These are phyloP conservation scores for Pedionomus torquatus DNA, from an alignment of 2,113 vertebrate genomes.

Conservation along the genomic window DNA sequence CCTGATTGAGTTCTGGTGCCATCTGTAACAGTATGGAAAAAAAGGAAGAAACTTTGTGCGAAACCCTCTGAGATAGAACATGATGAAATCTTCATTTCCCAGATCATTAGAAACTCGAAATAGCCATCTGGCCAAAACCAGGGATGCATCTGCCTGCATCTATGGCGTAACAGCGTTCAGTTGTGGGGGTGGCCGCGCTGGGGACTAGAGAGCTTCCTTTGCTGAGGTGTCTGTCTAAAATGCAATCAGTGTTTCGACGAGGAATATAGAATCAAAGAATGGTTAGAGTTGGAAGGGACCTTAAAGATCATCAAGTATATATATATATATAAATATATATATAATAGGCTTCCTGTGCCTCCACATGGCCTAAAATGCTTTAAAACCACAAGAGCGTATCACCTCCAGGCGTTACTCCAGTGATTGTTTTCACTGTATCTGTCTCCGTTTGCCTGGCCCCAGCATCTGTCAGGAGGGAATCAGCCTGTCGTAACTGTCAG, in stretches of 20 bases:
- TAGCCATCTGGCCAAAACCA: constrained; percentile 43
- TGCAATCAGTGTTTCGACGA: rapidly evolving
- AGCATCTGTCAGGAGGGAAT: background rate
- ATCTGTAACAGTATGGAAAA: background rate
- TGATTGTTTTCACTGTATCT: background rate
- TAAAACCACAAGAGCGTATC: background rate
- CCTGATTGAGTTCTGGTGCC: background rate
- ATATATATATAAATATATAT: too few relatives aligned
- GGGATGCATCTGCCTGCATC: background rate
- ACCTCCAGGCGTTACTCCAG: rapidly evolving
- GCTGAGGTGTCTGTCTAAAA: background rate
- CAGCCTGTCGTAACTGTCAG: background rate
- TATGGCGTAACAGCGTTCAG: background rate
- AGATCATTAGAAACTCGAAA: constrained; percentile 35
- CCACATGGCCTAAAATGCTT: background rate
- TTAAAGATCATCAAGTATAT: too few relatives aligned
- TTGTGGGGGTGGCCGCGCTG: background rate
- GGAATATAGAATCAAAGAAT: too few relatives aligned
- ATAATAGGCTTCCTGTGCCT: background rate
- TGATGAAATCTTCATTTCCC: constrained; percentile 35
- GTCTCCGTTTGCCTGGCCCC: background rate
- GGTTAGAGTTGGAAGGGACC: too few relatives aligned
- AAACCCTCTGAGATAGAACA: background rate
- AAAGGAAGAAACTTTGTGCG: constrained; percentile 3
- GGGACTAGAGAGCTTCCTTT: background rate